Evolutionary conservation across 2,113 vertebrate species (phyloP).

Genomic region (Poecilia latipinna): DNA sequence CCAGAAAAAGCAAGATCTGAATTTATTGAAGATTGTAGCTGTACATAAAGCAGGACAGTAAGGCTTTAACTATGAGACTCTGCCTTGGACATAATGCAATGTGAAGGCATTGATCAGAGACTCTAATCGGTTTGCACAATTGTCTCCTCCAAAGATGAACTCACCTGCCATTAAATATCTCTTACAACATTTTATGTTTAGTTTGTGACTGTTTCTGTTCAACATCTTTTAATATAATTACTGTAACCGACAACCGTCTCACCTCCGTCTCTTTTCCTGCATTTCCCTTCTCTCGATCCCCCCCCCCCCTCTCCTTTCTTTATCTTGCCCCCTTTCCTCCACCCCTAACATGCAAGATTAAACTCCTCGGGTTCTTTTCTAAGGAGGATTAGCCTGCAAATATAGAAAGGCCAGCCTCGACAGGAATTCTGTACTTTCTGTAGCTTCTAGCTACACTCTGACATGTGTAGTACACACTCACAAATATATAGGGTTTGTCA

Average conservation of each 20-base stretch:
- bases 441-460: conserved; percentile 21
- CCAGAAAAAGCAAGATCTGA: not conserved
- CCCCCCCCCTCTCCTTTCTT: not conserved
- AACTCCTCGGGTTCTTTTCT: conserved; percentile 11
- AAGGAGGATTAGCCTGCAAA: conserved; percentile 39
- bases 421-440: conserved; percentile 45
- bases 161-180: not conserved
- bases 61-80: too few species aligned
- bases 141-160: too few species aligned
- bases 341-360: conserved; percentile 31
- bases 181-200: not conserved
- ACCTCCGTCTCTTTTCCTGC: not conserved
- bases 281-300: not conserved
- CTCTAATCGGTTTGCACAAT: too few species aligned
- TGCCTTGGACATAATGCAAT: too few species aligned
- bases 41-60: too few species aligned
- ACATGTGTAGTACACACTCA: conserved; percentile 24
- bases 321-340: conserved; percentile 10
- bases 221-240: too few species aligned
- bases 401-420: conserved; percentile 15
- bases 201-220: too few species aligned
- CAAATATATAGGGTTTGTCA: conserved; percentile 1
- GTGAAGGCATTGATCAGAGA: too few species aligned
- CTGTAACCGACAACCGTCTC: not conserved
- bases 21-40: not conserved